phyloP scores from a whole-genome alignment of 2,113 vertebrate species.

The Colaptes auratus region DNA sequence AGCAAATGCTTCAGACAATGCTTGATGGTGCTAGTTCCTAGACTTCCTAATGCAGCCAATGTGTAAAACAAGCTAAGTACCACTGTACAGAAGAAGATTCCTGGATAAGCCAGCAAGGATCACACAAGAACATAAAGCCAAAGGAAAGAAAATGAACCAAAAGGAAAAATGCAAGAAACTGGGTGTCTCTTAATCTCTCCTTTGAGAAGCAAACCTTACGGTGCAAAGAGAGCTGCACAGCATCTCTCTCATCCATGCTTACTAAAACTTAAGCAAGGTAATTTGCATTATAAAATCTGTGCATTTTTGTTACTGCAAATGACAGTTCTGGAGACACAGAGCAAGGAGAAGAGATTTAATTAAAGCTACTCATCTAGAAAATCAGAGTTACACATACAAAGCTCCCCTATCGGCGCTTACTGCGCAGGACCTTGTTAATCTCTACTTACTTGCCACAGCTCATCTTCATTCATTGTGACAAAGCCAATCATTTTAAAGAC shows the following conservation, averaged over 20 bases:
- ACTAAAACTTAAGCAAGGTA: not conserved
- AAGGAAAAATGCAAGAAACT: not conserved
- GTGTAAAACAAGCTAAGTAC: not conserved
- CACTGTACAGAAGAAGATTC: not conserved
- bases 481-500: not conserved
- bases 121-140: not conserved
- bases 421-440: not conserved
- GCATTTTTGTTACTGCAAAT: not conserved
- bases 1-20: not conserved
- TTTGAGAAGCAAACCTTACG: not conserved
- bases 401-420: not conserved
- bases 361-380: not conserved
- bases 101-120: not conserved
- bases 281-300: not conserved
- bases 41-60: not conserved
- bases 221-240: not conserved
- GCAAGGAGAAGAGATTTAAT: not conserved
- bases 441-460: not conserved
- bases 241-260: fast-evolving
- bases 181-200: not conserved
- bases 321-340: not conserved
- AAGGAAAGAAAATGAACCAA: not conserved
- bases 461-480: not conserved
- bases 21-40: not conserved
- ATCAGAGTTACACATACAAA: not conserved